Base-by-base conservation (phyloP, 2,113 vertebrate species). In the cat (Felis catus) region DNA sequence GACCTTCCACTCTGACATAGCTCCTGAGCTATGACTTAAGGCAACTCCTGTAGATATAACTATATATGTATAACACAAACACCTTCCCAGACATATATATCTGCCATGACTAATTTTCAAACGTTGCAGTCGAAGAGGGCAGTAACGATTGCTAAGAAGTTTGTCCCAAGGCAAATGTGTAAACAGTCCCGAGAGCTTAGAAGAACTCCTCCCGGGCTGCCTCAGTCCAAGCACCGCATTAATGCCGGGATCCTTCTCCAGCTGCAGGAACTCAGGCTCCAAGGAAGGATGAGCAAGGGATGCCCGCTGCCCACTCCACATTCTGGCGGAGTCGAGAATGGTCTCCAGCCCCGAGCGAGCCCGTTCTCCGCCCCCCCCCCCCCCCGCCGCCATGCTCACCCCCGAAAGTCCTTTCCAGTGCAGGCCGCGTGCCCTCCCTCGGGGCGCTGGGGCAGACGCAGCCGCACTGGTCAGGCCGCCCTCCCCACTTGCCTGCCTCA, bases 161-260 rank as follows among this genome's bases (percentile, higher is more conserved):
- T 18, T 31, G 53, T 31, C 66, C 48, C 8, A 0, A 18, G 1
- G 19, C 45, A 33, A 55, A 63, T 33, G 1, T 7, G 21, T 3
- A 63, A 73, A 65, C 16, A 15, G 36, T 23, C 15, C 58, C 3
- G 36, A 73, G n/a, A 78, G 16, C 27, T 31, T 23, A 11, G 2
- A 25, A 11, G 16, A 68, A 36, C 70, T 79, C 41, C 9, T 31
- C 1, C 0, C 6, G 0, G 21, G 73, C 48, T 10, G 1, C 19
- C 9, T 55, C 53, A 70, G 33, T 53, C 33, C 1, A 5, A 70
- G 33, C 27, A 4, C 31, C 7, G 1, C 29, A 7, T 16, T 74
- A 33, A 15, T 3, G 48, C 18, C 18, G 0, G 39, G 36, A 15
- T 9, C 33, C 74, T 21, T 41, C 74, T 74, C 39, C 82, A 73